Base-by-base conservation (phyloP, 2,797 vertebrate genomes). In the Microctenopoma lineatum region DNA sequence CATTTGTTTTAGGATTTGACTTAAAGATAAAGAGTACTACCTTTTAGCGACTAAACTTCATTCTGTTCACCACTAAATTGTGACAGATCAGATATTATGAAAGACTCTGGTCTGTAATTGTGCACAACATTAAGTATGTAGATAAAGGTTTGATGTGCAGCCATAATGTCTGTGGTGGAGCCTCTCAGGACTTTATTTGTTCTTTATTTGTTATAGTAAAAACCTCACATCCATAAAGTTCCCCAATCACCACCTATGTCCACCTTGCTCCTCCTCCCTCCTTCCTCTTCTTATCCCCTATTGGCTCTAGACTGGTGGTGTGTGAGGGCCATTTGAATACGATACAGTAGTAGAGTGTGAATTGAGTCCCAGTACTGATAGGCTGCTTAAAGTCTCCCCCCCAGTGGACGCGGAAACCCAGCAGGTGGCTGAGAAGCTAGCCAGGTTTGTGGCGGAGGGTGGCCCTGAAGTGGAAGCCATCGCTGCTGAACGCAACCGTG, bases 351-450 rank as follows among this genome's bases (percentile, higher is more conserved):
- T 92, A 89, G 95, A 93, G 95, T 96, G 93, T 96, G 96, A 96
- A 93, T 96, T 96, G 96, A 95, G 92, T 93, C 89, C 93, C 94
- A 93, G 95, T 96, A 97, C 96, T 99, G 95, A 99, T 96, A 96
- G 96, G 92, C 95, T 97, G 95, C 96, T 97, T 98, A 97, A 99
- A 99, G 97, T 98, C 96, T 98, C 95, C 94, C 95, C 96, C 96
- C 95, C 97, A 97, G 98, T 96, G 93, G 97, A 98, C 16, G 90
- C 92, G 79, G 96, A 97, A 89, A 95, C 91, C 75, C 94, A 93
- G 92, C 94, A 93, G 79, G 94, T 97, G 80, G 96, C 95, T 38
- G 96, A 96, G 93, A 97, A 95, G 84, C 93, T 98, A 92, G 97
- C 97, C 85, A 94, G 85, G 90, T 96, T 96, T 89, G 95, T 99